phyloP scores from a whole-genome alignment of 2,797 vertebrate genomes.

The Poecilia gillii region DNA sequence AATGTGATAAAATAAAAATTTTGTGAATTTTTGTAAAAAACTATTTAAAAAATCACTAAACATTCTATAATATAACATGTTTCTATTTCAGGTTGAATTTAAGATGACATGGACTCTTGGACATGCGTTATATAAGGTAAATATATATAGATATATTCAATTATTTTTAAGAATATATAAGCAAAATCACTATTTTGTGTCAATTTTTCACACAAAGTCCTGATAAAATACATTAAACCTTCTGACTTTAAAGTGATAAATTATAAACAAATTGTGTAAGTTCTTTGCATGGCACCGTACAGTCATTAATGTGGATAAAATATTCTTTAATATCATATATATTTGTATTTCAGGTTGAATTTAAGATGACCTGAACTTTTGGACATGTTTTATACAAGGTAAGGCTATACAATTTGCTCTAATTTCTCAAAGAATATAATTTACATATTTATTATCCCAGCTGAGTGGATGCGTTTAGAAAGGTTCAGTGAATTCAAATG shows the following conservation, averaged over 20 bases:
- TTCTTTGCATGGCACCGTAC: neutral
- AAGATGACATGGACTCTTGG: conserved; percentile 23
- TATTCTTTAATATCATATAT: conserved; percentile 29
- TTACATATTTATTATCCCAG: neutral
- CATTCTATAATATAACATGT: conserved; percentile 28
- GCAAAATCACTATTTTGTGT: neutral
- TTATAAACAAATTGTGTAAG: neutral
- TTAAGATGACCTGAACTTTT: conserved; percentile 17
- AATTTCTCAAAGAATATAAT: neutral
- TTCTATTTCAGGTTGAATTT: conserved; percentile 56
- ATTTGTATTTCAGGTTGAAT: conserved; percentile 58
- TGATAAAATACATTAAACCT: neutral
- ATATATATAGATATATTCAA: conserved; percentile 14
- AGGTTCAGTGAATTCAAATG: conserved; percentile 32
- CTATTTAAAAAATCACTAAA: neutral
- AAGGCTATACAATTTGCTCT: conserved; percentile 36
- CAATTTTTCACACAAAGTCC: neutral
- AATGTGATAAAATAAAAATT: no score
- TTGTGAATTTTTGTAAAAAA: no score
- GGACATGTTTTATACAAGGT: conserved; percentile 49
- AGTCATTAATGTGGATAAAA: neutral
- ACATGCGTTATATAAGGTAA: conserved; percentile 56
- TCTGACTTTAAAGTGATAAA: neutral
- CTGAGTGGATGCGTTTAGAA: neutral
- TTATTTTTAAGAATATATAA: neutral